phyloP scores from a whole-genome alignment of 2,888 invertebrate species.

The Yponomeuta evonymella region DNA sequence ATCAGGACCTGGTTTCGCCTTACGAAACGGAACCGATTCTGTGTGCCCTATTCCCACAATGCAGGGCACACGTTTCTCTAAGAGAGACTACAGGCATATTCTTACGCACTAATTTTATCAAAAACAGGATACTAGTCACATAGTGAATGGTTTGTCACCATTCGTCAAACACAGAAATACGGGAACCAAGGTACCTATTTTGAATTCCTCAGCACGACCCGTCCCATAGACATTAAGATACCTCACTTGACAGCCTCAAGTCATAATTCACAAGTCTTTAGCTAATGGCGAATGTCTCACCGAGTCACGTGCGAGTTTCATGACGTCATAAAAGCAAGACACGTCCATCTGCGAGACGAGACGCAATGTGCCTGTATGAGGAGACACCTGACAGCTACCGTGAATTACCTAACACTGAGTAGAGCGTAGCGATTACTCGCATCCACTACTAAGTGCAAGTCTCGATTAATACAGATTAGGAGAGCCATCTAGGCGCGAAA shows the following conservation, averaged over 20 bases:
- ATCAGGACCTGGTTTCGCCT: too few species aligned
- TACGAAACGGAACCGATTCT: too few species aligned
- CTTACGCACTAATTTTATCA: too few species aligned
- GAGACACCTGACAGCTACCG: not conserved
- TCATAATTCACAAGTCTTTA: constrained; percentile 9
- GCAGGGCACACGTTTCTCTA: too few species aligned
- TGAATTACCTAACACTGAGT: constrained; percentile 5
- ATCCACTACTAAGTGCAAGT: not conserved
- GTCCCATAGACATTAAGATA: constrained; percentile 22
- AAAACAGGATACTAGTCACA: too few species aligned
- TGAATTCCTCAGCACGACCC: not conserved
- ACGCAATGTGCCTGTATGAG: not conserved
- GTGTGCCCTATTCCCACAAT: too few species aligned
- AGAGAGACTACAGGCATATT: too few species aligned
- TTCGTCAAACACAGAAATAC: too few species aligned
- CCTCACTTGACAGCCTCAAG: constrained; percentile 17
- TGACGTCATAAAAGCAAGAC: constrained; percentile 7
- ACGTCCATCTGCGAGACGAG: constrained; percentile 10
- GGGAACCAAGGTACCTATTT: too few species aligned
- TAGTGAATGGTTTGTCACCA: too few species aligned
- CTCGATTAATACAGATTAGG: not conserved
- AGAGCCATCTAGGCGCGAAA: too few species aligned
- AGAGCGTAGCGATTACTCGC: not conserved
- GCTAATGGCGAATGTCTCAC: constrained; percentile 8
- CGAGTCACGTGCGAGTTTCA: constrained; percentile 8